Evolutionary conservation across 2,797 vertebrate species (phyloP), one percentile per base, ranked within the genome.

Genomic region (Masticophis lateralis): DNA sequence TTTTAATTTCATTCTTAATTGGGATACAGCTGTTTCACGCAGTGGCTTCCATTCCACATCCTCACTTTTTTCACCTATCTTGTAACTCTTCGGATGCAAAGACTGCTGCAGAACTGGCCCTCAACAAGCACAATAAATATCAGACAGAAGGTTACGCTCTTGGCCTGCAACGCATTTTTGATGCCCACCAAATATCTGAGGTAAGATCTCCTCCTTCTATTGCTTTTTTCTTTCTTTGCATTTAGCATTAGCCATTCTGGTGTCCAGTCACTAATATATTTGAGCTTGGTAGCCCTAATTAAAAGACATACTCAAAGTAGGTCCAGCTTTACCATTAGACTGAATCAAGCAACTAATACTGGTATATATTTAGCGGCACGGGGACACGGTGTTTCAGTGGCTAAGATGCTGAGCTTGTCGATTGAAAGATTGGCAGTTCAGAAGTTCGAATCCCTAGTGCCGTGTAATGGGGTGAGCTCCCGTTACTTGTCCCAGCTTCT

Each of bases 161-260:
- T 66, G 92, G 95, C 3, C 98, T 98, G 51, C 96, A 97, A 86
- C 86, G 97, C 20, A 97, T 98, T 55, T 95, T 92, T 3, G 94
- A 95, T 0, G 97, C 53, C 89, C 74, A 0, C 9, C 94, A 97
- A 51, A 94, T 97, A 1, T 92, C 4, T 0, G 95, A 97, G 97
- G 97, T 97, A 93, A 97, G 96, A 63, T 69, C 74, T 16, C 43
- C 27, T 27, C 2, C 53, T 90, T 22, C 25, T 55, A 83, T 66
- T 88, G 1, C n/a, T 3, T 86, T 7, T 1, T 12, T 57, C 8
- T 94, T 55, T 55, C 16, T 20, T 43, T n/a, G 10, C n/a, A 55
- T 4, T 20, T 7, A 18, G 25, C 57, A 16, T 16, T 55, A 51
- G 12, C 14, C 61, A 53, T 12, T 56, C 69, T 83, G 74, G 37